A percentile compares a stretch with the other conserved stretches of the same genome.
Conservation (phyloP, 64 coral and sea anemone species). For the Pachyseris speciosa region DNA sequence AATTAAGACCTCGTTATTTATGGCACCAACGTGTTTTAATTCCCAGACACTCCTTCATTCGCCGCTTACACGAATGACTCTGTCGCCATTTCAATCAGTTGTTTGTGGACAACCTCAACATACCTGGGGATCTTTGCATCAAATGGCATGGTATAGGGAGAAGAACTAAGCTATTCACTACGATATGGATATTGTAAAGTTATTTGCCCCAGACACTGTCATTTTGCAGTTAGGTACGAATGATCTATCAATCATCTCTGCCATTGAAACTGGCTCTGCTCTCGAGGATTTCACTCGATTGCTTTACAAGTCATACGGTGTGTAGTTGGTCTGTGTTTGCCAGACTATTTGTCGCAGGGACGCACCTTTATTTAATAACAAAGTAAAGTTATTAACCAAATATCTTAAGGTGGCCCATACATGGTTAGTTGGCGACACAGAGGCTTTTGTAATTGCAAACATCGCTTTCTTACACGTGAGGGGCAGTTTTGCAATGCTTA, state of each 20-base stretch:
- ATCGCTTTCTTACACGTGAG: neutral
- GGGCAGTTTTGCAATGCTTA: neutral
- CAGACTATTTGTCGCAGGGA: neutral
- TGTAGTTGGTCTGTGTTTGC: neutral
- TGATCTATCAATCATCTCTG: neutral
- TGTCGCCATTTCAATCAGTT: too few species aligned
- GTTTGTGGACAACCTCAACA: neutral
- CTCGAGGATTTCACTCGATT: neutral
- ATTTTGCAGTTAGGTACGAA: neutral
- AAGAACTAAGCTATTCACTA: neutral
- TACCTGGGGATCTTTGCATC: neutral
- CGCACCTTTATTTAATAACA: neutral
- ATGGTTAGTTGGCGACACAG: neutral
- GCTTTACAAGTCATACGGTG: neutral
- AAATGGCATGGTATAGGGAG: slow-evolving; percentile 14
- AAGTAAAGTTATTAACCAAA: neutral
- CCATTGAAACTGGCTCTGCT: neutral
- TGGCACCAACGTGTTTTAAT: neutral
- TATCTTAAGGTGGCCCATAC: slow-evolving; percentile 12
- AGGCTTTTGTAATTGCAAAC: neutral
- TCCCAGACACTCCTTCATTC: slow-evolving; percentile 9
- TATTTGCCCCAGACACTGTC: neutral
- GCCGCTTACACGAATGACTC: neutral
- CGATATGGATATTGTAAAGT: neutral
- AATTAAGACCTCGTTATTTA: neutral